Base-by-base conservation (phyloP, 2,888 invertebrate genomes). In the Hoplodrina blanda region DNA sequence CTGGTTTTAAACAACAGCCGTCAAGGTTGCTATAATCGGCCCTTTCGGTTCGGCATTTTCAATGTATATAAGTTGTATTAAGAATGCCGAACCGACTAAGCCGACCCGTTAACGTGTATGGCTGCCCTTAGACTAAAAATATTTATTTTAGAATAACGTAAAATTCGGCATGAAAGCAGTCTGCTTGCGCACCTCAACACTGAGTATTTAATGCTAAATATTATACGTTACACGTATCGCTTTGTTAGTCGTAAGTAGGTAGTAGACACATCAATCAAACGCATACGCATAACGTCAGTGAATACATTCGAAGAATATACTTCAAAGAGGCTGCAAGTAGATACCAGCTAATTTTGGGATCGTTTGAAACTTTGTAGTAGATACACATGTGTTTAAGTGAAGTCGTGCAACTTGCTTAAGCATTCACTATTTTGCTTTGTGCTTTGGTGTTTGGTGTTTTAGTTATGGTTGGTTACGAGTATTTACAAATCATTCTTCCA, bases 181-280 rank as follows among this genome's bases (percentile, higher is more conserved):
- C 8, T 54, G 49, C 50, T 68, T n/a, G 62, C 44, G 30, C 17
- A 54, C 19, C 46, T 69, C 33, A 64, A 67, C 30, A 62, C 50
- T 50, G 33, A 10, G 8, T 46, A 66, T 67, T 61, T 41, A 63
- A 69, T 71, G 63, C 46, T 57, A 25, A 2, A 25, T 25, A 2
- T 25, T 25, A 25, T 61, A 69, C 46, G 61, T 66, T 69, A 53
- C n/a, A 53, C 53, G 63, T 67, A 66, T 69, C 52, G 63, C 54
- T 76, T 69, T 70, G 72, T 64, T 64, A 15, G 33, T 46, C 44
- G 56, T 68, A 66, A 68, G 70, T 81, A 67, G 62, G 55, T 73
- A 68, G 66, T 73, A 77, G 70, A 75, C 77, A 73, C 79, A 83
- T 83, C 76, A 74, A 81, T 83, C 83, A 83, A 63, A 61, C 72